Conservation (phyloP, 2,888 invertebrate genomes). For the Cotesia congregata region DNA sequence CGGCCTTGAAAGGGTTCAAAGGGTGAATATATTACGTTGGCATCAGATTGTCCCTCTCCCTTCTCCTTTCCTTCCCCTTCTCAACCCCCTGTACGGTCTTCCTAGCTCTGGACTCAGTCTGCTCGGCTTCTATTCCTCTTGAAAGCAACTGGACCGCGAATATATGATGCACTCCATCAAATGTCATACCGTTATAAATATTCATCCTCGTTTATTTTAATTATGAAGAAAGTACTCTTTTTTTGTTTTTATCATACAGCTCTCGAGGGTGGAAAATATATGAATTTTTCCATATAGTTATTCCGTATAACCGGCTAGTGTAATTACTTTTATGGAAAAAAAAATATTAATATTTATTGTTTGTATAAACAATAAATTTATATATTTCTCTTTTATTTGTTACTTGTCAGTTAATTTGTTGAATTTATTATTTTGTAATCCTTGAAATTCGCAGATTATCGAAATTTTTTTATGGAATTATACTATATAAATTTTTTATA, state of each 20-base stretch:
- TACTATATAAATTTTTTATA: too few relatives aligned
- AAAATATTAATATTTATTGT: not conserved
- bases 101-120: not conserved
- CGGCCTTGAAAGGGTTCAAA: constrained; percentile 32
- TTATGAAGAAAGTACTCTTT: constrained; percentile 15
- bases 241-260: not conserved
- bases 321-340: not conserved
- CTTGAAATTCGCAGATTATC: too few relatives aligned
- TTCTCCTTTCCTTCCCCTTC: not conserved
- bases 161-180: constrained; percentile 34
- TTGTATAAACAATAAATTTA: not conserved
- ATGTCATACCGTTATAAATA: constrained; percentile 22
- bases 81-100: not conserved
- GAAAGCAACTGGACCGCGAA: constrained; percentile 29
- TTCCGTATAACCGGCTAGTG: not conserved
- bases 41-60: constrained; percentile 8
- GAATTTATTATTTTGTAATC: too few relatives aligned
- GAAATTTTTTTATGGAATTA: too few relatives aligned
- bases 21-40: constrained; percentile 40
- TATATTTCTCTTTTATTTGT: not conserved
- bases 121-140: constrained; percentile 18
- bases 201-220: constrained; percentile 36
- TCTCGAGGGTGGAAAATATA: not conserved
- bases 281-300: constrained; percentile 1
- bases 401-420: too few relatives aligned